These are phyloP conservation scores for Monochamus saltuarius DNA, from an alignment of 1,140 invertebrate genomes.

Conservation along the genomic window DNA sequence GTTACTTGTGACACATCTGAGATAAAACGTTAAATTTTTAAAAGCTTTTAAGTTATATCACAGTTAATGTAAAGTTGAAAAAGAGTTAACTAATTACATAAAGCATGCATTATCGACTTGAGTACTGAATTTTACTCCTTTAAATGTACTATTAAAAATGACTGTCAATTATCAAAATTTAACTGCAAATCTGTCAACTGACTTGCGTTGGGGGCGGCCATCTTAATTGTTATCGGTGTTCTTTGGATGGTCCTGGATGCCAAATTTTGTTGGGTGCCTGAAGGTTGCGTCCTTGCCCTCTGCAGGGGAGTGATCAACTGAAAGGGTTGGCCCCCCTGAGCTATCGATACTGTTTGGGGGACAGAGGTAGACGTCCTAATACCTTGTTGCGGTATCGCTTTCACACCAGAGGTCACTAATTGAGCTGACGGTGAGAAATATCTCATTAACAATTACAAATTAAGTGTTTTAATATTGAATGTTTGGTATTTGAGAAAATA, in stretches of 20 bases:
- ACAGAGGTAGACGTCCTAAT: conserved; percentile 50
- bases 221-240: conserved; percentile 60
- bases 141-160: conserved; percentile 1
- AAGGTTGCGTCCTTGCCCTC: conserved; percentile 54
- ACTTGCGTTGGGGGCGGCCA: conserved; percentile 63
- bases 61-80: background rate
- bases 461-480: too few relatives aligned
- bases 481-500: too few relatives aligned
- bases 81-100: background rate
- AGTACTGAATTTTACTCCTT: background rate
- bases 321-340: conserved; percentile 55
- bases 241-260: conserved; percentile 57
- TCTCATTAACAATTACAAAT: conserved; percentile 4
- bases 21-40: conserved; percentile 19
- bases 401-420: conserved; percentile 64
- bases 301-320: conserved; percentile 61
- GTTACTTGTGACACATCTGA: conserved; percentile 23
- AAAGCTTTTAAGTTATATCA: conserved; percentile 16
- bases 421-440: conserved; percentile 55
- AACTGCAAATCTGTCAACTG: conserved; percentile 49
- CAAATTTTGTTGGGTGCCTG: conserved; percentile 45
- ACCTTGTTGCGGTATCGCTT: conserved; percentile 63
- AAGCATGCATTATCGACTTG: conserved; percentile 3
- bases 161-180: conserved; percentile 34
- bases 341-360: conserved; percentile 34